phyloP scores from a whole-genome alignment of 1,140 invertebrate genomes.

The Atopsyche davidsoni region DNA sequence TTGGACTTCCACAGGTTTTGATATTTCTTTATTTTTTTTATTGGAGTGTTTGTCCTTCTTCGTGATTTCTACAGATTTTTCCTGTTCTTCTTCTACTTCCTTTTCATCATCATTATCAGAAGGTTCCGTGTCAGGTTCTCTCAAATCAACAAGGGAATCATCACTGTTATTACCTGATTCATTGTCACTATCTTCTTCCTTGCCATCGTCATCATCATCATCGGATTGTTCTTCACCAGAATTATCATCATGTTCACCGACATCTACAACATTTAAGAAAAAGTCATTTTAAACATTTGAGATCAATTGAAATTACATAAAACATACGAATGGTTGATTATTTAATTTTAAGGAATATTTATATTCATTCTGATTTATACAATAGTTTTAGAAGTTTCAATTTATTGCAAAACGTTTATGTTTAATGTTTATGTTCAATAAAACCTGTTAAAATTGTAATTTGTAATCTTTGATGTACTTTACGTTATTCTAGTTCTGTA shows the following conservation, averaged over 20 bases:
- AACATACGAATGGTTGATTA: too few species aligned
- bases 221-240: slow-evolving; percentile 30
- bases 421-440: too few species aligned
- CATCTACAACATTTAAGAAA: slow-evolving; percentile 32
- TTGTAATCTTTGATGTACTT: too few species aligned
- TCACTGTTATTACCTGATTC: slow-evolving; percentile 35
- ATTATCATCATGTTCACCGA: slow-evolving; percentile 29
- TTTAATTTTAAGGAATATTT: too few species aligned
- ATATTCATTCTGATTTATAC: too few species aligned
- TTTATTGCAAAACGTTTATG: too few species aligned
- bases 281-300: too few species aligned
- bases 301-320: too few species aligned
- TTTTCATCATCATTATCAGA: slow-evolving; percentile 36
- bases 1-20: slow-evolving; percentile 15
- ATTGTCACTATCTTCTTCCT: slow-evolving; percentile 33
- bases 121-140: slow-evolving; percentile 33
- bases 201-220: slow-evolving; percentile 30
- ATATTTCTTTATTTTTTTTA: slow-evolving; percentile 9
- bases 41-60: slow-evolving; percentile 16
- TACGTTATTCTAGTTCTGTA: too few species aligned
- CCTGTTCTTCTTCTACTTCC: slow-evolving; percentile 26
- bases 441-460: too few species aligned
- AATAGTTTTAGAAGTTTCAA: too few species aligned
- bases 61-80: slow-evolving; percentile 8
- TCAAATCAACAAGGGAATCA: slow-evolving; percentile 34